Evolutionary conservation across 37 sponge, comb jelly and placozoan species (phyloP), one percentile per base, ranked within the genome.

Genomic region (Hexactinellida sp.): DNA sequence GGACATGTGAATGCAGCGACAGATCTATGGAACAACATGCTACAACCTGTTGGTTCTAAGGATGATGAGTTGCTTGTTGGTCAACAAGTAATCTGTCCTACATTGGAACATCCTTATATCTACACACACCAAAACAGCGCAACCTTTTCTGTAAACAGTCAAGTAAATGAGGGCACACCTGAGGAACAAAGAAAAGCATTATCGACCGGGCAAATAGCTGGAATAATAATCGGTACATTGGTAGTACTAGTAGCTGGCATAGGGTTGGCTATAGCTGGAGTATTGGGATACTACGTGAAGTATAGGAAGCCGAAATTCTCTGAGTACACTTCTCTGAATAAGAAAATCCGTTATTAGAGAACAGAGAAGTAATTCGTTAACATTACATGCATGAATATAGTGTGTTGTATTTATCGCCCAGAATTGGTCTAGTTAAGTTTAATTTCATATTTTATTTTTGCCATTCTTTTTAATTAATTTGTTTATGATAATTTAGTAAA

Each of bases 11-110:
- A 83, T n/a, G 76, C 55, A 36, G 90, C 89, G 7, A 36, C 38
- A 36, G 84, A 83, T 34, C 89, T 92, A 23, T 92, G 92, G 92
- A 92, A 92, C 85, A 92, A 90, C 54, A 90, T 92, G 90, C 88
- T 90, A 30, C 87, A 88, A 35, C 91, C 91, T 55, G 85, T 91
- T 32, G 91, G 91, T 13, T 24, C 19, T 0, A 91, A 91, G 83
- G 41, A 41, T 0, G 34, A 85, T 23, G 39, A 54, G 3, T 88
- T 85, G 76, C 0, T 24, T 23, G 37, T 37, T 1, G 10, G 24
- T 63, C 82, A 85, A 37, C 41, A 51, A 24, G 24, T 88, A n/a
- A n/a, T 54, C 28, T 88, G 85, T 30, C 89, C 89, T 1, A 28
- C 82, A 38, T 37, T n/a, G 38, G 88, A 54, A 85, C 3, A 38